A percentile compares a stretch with the other conserved stretches of the same genome.
phyloP scores from a whole-genome alignment of 2,797 vertebrate species.

The Decapterus maruadsi region DNA sequence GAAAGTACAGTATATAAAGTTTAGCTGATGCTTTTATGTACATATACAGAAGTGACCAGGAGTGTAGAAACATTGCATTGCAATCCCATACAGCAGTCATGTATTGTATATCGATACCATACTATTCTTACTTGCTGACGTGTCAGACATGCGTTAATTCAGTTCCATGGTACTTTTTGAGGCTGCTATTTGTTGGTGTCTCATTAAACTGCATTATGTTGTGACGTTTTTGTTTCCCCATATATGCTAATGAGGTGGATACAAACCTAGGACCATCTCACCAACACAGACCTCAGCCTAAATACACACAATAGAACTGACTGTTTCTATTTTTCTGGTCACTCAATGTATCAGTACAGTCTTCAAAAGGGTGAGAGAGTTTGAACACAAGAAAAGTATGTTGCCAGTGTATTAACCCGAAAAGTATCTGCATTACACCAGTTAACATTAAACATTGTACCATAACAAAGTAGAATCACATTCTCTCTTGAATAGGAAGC shows the following conservation, averaged over 20 bases:
- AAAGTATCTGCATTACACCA: conserved; percentile 19
- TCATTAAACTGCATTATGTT: not conserved
- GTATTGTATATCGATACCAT: not conserved
- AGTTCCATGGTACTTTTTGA: not conserved
- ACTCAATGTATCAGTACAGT: conserved; percentile 6
- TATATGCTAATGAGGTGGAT: not conserved
- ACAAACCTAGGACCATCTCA: not conserved
- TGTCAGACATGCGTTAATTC: not conserved
- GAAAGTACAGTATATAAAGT: not conserved
- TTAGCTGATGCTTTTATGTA: not conserved
- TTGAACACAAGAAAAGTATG: conserved; percentile 17
- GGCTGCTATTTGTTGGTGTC: not conserved
- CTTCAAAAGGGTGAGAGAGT: not conserved
- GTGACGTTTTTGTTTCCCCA: not conserved
- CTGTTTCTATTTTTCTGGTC: conserved; percentile 6
- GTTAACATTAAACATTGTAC: conserved; percentile 17
- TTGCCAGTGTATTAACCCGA: conserved; percentile 4
- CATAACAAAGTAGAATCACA: conserved; percentile 43
- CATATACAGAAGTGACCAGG: not conserved
- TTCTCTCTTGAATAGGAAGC: conserved; percentile 34
- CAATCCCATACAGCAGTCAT: not conserved
- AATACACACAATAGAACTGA: not conserved
- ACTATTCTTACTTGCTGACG: not conserved
- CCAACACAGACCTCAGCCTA: not conserved
- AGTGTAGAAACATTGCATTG: not conserved